Conservation (phyloP, 2,113 vertebrate genomes). For the Erinaceus europaeus region DNA sequence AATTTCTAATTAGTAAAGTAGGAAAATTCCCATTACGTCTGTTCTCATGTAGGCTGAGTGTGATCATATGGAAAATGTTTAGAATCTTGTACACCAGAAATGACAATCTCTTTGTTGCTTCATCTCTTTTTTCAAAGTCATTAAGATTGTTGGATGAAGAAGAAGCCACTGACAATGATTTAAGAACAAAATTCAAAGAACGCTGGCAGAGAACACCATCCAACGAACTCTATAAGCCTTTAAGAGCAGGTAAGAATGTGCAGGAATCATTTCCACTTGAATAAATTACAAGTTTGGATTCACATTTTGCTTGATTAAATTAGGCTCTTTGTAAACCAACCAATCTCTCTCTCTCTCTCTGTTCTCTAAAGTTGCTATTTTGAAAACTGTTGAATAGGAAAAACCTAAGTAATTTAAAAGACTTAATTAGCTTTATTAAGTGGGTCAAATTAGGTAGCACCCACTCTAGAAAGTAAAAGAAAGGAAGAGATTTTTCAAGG, state of each 20-base stretch:
- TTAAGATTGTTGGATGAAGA: slow-evolving; percentile 94
- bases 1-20: slow-evolving; percentile 9
- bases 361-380: neutral
- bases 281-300: neutral
- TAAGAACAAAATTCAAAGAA: slow-evolving; percentile 94
- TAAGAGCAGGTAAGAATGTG: slow-evolving; percentile 87
- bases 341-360: neutral
- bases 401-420: neutral
- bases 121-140: slow-evolving; percentile 81
- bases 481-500: neutral
- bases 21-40: neutral
- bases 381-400: neutral
- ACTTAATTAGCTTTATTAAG: neutral
- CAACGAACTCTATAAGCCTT: slow-evolving; percentile 94
- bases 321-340: neutral
- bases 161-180: slow-evolving; percentile 94
- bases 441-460: neutral
- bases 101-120: neutral
- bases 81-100: neutral
- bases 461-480: neutral
- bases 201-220: slow-evolving; percentile 98
- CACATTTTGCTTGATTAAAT: slow-evolving; percentile 9
- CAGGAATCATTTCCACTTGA: neutral
- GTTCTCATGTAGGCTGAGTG: neutral
- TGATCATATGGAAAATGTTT: neutral